Evolutionary conservation across 2,888 invertebrate species (phyloP).

Genomic region (Tetramorium bicarinatum): DNA sequence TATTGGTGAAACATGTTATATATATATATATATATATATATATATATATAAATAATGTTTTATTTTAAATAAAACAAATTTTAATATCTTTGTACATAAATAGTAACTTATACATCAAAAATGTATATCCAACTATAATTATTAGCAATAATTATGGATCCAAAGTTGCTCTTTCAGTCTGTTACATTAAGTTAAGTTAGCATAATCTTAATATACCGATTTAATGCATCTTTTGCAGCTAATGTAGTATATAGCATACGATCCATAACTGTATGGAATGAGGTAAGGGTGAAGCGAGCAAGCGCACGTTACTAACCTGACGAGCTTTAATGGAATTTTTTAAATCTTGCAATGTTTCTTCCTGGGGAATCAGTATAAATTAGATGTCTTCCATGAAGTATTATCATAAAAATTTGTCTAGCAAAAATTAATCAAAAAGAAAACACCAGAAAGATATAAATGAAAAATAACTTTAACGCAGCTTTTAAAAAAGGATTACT

Average conservation of each 20-base stretch:
- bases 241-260: constrained; percentile 88
- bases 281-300: constrained; percentile 70
- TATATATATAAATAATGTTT: not conserved
- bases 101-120: not conserved
- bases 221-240: constrained; percentile 99
- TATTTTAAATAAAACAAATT: not conserved
- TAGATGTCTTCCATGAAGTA: constrained; percentile 83
- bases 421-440: constrained; percentile 50
- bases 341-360: constrained; percentile 82
- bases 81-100: not conserved
- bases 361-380: constrained; percentile 82
- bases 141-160: constrained; percentile 35
- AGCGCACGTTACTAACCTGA: constrained; percentile 83
- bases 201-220: not conserved
- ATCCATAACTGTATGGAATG: constrained; percentile 38
- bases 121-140: not conserved
- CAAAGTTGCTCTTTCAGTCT: not conserved
- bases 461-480: constrained; percentile 5
- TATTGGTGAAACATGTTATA: not conserved
- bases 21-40: not conserved
- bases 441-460: not conserved
- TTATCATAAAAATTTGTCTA: constrained; percentile 68
- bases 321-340: constrained; percentile 82
- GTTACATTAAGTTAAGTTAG: not conserved
- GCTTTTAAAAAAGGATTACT: constrained; percentile 14